These are phyloP conservation scores for Argyrosomus regius DNA, from an alignment of 2,797 vertebrate genomes.

Conservation along the genomic window DNA sequence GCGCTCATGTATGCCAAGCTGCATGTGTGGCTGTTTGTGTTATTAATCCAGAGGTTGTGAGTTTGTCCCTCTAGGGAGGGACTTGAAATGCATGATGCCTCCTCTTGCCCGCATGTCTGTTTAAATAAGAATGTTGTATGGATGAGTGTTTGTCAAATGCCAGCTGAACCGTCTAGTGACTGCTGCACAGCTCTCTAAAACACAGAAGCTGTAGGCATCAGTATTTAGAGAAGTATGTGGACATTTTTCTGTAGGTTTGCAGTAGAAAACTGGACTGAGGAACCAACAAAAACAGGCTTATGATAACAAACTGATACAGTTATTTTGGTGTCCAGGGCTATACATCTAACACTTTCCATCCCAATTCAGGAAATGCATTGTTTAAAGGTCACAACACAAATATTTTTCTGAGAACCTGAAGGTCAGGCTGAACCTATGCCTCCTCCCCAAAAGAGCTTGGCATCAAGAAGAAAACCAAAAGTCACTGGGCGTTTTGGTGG, in stretches of 20 bases:
- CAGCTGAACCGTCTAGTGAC: conserved; percentile 31
- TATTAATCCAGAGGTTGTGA: conserved; percentile 56
- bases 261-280: neutral
- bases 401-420: conserved; percentile 2
- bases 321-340: neutral
- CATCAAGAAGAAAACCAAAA: conserved; percentile 3
- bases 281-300: neutral
- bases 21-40: conserved; percentile 34
- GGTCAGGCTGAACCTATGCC: neutral
- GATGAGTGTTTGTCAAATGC: conserved; percentile 42
- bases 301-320: neutral
- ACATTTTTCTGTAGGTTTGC: neutral
- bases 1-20: conserved; percentile 9
- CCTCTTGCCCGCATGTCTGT: conserved; percentile 35
- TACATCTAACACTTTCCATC: neutral
- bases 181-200: conserved; percentile 18
- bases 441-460: neutral
- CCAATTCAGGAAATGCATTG: neutral
- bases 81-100: conserved; percentile 40
- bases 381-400: neutral
- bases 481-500: neutral
- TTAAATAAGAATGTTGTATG: conserved; percentile 47
- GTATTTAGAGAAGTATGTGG: conserved; percentile 2
- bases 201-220: conserved; percentile 8
- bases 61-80: conserved; percentile 31